Base-by-base conservation (phyloP, 2,113 vertebrate species). In the Ellobius talpinus region DNA sequence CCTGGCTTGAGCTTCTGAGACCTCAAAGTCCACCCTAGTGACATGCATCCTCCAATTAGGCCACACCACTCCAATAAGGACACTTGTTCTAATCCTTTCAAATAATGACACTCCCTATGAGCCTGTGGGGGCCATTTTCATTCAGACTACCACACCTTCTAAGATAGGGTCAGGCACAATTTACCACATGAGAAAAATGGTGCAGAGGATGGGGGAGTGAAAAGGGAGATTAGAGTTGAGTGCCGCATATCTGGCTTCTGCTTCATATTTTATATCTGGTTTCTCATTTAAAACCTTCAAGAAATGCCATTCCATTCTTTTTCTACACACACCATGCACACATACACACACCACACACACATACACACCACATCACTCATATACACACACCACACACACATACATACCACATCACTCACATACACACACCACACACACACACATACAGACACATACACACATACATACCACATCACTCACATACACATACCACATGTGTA, bases 131-230 rank as follows among this genome's bases (percentile, higher is more conserved):
- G 52, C 50, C 50, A 0, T 81, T 81, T 55, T n/a, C 33, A 58
- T n/a, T n/a, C 50, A 81, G 3, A 58, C 11, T 5, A 82, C 36
- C 52, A 14, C 7, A 82, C 6, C 52, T n/a, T 16, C 24, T 16
- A 47, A 29, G 13, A 33, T 0, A 47, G 6, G 12, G 29, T 84
- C 3, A 39, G 47, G 58, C 58, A 58, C 58, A 58, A 21, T 7
- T 5, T 19, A 58, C 58, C 61, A 76, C 55, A 9, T 23, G 21
- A 55, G 52, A 72, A 39, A 77, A 17, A 12, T 47, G n/a, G 31
- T 29, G 39, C 16, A 45, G 17, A 45, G 4, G 1, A 0, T 0
- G 13, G 26, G 11, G 29, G 21, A 72, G n/a, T n/a, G 76, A 76
- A 47, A 74, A 55, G 55, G 39, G 42, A 42, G 65, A 63, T 0